Percentiles rank a stretch among this genome's conserved stretches.
Conservation (phyloP, 2,888 invertebrate species). For the Nephrotoma flavescens region DNA sequence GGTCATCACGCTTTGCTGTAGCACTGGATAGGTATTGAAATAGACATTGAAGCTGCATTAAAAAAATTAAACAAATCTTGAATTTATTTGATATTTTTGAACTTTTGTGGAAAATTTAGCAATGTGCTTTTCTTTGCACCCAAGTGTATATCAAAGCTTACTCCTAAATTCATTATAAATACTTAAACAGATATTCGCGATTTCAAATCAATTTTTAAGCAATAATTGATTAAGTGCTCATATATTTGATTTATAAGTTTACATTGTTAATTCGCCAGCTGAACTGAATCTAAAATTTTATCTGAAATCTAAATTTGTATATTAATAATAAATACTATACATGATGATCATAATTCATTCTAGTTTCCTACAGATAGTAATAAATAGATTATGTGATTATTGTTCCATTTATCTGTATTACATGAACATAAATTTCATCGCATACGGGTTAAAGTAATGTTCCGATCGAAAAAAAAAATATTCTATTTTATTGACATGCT, state of each 20-base stretch:
- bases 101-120: too few species aligned
- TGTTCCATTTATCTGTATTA: neutral
- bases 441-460: neutral
- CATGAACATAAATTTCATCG: neutral
- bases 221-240: too few species aligned
- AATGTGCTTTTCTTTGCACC: too few species aligned
- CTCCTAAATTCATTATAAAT: too few species aligned
- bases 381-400: neutral
- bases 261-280: neutral
- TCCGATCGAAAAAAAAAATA: neutral
- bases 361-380: neutral
- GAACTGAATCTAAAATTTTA: neutral
- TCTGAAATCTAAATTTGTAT: neutral
- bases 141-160: too few species aligned
- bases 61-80: too few species aligned
- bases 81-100: too few species aligned
- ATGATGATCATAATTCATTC: neutral
- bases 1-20: too few species aligned
- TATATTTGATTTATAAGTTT: neutral
- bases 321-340: neutral
- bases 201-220: neutral
- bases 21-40: too few species aligned
- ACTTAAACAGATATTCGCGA: neutral
- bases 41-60: too few species aligned
- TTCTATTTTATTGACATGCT: neutral